Evolutionary conservation across 2,888 invertebrate genomes (phyloP).

Genomic region (Hololepta plana): DNA sequence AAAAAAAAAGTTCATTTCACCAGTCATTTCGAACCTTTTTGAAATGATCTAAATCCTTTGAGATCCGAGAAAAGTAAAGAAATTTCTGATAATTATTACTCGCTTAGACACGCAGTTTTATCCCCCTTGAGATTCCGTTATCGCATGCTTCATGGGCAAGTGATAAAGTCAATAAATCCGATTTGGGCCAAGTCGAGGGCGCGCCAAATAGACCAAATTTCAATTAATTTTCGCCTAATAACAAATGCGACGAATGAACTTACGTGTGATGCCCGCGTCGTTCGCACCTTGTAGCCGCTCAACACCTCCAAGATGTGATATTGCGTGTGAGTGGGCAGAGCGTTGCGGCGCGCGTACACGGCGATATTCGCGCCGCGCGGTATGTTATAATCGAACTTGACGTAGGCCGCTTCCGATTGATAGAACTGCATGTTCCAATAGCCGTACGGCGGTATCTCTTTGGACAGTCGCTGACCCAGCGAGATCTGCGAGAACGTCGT

Average conservation of each 20-base stretch:
- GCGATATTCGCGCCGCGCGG: slow-evolving; percentile 85
- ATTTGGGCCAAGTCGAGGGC: too few relatives aligned
- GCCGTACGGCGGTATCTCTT: slow-evolving; percentile 82
- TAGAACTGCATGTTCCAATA: slow-evolving; percentile 98
- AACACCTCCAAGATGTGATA: slow-evolving; percentile 91
- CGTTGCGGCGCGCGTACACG: slow-evolving; percentile 85
- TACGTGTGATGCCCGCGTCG: slow-evolving; percentile 72
- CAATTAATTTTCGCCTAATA: background rate
- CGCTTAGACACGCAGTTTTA: too few relatives aligned
- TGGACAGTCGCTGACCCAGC: slow-evolving; percentile 70
- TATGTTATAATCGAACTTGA: slow-evolving; percentile 87
- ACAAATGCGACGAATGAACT: slow-evolving; percentile 26
- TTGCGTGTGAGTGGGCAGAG: slow-evolving; percentile 88
- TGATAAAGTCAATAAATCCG: slow-evolving; percentile 9
- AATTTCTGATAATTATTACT: too few relatives aligned
- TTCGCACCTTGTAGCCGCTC: slow-evolving; percentile 74
- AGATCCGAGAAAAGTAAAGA: too few relatives aligned
- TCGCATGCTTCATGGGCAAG: slow-evolving; percentile 4
- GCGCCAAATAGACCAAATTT: slow-evolving; percentile 8
- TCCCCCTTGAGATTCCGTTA: background rate
- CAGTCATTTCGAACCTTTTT: too few relatives aligned
- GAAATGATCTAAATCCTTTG: too few relatives aligned
- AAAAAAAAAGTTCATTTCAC: too few relatives aligned
- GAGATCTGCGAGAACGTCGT: slow-evolving; percentile 82
- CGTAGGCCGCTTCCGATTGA: slow-evolving; percentile 83